A percentile compares a stretch with the other conserved stretches of the same genome.
Evolutionary conservation across 37 sponge, comb jelly and placozoan genomes (phyloP).

Genomic region (Beroe ovata): DNA sequence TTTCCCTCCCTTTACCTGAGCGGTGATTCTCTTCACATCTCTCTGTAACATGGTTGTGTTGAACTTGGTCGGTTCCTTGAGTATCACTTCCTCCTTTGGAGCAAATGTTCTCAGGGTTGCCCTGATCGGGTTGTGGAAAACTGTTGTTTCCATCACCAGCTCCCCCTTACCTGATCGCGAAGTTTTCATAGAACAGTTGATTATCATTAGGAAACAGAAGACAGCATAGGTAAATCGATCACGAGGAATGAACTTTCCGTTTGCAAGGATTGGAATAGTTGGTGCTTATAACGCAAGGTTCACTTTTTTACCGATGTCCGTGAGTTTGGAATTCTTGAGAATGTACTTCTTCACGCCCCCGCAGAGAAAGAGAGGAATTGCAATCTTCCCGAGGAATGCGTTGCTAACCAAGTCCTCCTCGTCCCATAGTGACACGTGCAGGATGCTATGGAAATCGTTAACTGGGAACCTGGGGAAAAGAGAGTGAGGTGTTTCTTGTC

Average conservation of each 20-base stretch:
- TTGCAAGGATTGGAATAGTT: no score
- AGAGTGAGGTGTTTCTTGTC: no score
- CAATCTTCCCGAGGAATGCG: background rate
- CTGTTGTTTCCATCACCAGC: constrained; percentile 23
- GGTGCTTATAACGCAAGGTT: no score
- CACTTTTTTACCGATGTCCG: background rate
- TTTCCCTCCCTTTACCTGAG: constrained; percentile 10
- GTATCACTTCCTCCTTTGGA: constrained; percentile 23
- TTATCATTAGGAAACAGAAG: no score
- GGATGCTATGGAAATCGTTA: constrained; percentile 61
- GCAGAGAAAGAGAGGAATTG: constrained; percentile 42
- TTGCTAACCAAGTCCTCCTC: constrained; percentile 52
- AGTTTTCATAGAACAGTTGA: no score
- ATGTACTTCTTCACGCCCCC: constrained; percentile 36
- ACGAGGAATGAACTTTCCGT: no score
- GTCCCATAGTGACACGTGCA: constrained; percentile 38
- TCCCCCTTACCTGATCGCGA: constrained; percentile 53
- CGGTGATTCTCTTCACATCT: constrained; percentile 50
- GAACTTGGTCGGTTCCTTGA: constrained; percentile 40
- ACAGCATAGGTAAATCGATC: no score
- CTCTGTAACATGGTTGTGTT: background rate
- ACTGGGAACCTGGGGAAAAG: constrained; percentile 58
- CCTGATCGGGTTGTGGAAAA: constrained; percentile 52
- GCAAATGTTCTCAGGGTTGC: constrained; percentile 51
- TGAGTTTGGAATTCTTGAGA: constrained; percentile 6